Base-by-base conservation (phyloP, 2,113 vertebrate species). In the Pan paniscus region DNA sequence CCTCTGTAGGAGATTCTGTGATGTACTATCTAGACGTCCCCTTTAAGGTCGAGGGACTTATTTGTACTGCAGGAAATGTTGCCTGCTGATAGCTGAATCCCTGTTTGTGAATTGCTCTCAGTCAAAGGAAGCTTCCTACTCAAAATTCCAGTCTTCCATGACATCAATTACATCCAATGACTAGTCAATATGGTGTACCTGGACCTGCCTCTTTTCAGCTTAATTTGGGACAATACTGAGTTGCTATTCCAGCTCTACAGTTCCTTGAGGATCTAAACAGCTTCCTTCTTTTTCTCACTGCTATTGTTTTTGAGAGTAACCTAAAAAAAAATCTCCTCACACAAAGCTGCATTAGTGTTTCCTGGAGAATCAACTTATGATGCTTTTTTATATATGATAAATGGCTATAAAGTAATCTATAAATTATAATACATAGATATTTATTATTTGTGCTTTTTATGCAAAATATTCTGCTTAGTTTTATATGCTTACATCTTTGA, bases 361-460 rank as follows among this genome's bases (percentile, higher is more conserved):
- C 23, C 40, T 57, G 13, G 30, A 11, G 61, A 46, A 93, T 32
- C 40, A 52, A 70, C 23, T 3, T 43, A 16, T 67, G 40, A 59
- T 5, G 46, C 3, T 38, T 80, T 87, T 46, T 16, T 90, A 48
- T 61, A 16, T 18, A 38, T 55, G 20, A 72, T 79, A 80, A 55
- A 55, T 38, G 40, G 6, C 30, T 73, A 35, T 59, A 14, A 3
- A 46, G 4, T 11, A 92, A 79, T 84, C 5, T 94, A 27, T 89
- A 89, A 82, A 67, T 85, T 14, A 89, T 22, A 73, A 90, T 52
- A 48, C 1, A 38, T n/a, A 14, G 1, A 48, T 84, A 3, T 85
- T 73, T 87, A 64, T 30, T 89, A 18, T 80, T 43, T 75, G 16
- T 50, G 32, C 43, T 84, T 97, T 30, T 96, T 17, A 96, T 40